Evolutionary conservation across 1,140 invertebrate genomes (phyloP).

Genomic region (Drosophila persimilis): DNA sequence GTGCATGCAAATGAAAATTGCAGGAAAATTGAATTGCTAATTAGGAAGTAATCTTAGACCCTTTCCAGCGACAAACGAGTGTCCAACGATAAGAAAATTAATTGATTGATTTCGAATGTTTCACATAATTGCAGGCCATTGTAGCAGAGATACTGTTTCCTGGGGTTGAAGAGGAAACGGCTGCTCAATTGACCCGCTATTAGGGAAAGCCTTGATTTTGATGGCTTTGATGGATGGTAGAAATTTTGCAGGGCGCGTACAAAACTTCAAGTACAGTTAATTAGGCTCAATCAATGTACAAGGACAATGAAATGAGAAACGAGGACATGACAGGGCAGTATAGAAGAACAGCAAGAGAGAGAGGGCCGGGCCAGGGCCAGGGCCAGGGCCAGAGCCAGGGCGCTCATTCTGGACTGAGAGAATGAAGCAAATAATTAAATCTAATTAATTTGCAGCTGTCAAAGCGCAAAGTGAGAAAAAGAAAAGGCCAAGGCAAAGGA

Average conservation of each 20-base stretch:
- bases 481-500: neutral
- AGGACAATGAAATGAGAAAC: conserved; percentile 21
- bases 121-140: conserved; percentile 69
- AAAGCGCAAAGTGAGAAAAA: conserved; percentile 45
- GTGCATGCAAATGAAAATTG: too few species aligned
- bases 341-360: neutral
- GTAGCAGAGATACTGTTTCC: conserved; percentile 43
- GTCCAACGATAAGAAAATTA: conserved; percentile 65
- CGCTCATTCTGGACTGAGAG: conserved; percentile 4
- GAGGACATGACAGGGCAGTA: conserved; percentile 29
- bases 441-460: conserved; percentile 80
- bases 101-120: conserved; percentile 66
- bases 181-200: conserved; percentile 1
- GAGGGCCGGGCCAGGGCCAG: neutral
- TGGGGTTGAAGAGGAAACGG: conserved; percentile 16
- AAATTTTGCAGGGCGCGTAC: conserved; percentile 68
- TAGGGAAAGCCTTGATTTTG: conserved; percentile 24
- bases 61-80: conserved; percentile 7
- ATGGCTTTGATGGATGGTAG: conserved; percentile 75
- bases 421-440: conserved; percentile 72
- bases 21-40: too few species aligned
- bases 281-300: conserved; percentile 73
- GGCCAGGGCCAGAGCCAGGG: conserved; percentile 6
- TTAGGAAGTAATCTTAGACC: too few species aligned
- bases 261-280: conserved; percentile 79